Evolutionary conservation across 1,140 invertebrate genomes (phyloP).

Genomic region (Fopius arisanus): DNA sequence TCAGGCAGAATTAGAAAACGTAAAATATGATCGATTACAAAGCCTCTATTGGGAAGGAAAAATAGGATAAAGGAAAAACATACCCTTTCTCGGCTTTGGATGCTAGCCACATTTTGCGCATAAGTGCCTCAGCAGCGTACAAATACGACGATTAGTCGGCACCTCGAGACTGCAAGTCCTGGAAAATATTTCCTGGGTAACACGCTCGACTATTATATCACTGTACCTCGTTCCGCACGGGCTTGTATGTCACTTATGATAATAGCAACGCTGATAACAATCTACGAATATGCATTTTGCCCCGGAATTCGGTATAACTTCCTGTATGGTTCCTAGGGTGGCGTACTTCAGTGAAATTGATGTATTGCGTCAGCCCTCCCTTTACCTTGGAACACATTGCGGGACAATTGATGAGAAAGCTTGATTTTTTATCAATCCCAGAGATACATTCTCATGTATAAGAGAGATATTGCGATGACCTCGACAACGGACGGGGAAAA

Average conservation of each 20-base stretch:
- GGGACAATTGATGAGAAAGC: background rate
- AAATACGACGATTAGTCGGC: background rate
- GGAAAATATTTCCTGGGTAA: background rate
- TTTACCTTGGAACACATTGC: background rate
- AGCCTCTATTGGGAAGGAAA: too few species aligned
- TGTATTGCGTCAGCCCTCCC: background rate
- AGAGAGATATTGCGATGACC: too few species aligned
- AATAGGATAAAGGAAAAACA: too few species aligned
- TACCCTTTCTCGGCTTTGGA: slow-evolving; percentile 13
- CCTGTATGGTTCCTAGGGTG: background rate
- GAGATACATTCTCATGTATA: background rate
- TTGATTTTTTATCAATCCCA: too few species aligned
- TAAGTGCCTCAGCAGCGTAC: background rate
- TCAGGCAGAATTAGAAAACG: too few species aligned
- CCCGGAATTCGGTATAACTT: background rate
- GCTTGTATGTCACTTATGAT: slow-evolving; percentile 16
- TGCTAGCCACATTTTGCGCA: slow-evolving; percentile 17
- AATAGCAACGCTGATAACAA: background rate
- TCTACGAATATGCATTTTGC: background rate
- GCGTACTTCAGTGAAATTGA: background rate
- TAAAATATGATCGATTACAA: too few species aligned
- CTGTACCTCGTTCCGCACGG: background rate
- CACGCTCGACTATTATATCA: background rate
- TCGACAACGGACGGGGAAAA: too few species aligned
- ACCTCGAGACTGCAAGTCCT: background rate